These are phyloP conservation scores for Cynopterus brachyotis DNA, from an alignment of 2,113 vertebrate genomes.

Conservation along the genomic window DNA sequence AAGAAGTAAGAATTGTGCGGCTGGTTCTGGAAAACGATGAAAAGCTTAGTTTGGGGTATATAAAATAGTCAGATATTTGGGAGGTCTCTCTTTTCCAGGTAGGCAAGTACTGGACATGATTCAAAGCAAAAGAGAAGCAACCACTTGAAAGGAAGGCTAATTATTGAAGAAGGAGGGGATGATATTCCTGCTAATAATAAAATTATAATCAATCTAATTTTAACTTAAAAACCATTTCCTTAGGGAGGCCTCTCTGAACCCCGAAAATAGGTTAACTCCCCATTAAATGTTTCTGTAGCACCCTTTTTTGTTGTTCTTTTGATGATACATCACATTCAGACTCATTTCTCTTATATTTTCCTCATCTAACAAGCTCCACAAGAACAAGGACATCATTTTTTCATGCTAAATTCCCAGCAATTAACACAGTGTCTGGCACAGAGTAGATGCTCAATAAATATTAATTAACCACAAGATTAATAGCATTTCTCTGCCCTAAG, in stretches of 20 bases:
- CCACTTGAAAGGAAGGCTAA: conserved; percentile 4
- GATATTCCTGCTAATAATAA: neutral
- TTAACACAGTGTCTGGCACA: neutral
- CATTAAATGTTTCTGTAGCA: neutral
- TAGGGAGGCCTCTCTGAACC: neutral
- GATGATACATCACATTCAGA: neutral
- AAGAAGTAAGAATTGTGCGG: neutral
- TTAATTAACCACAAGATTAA: neutral
- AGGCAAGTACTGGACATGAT: neutral
- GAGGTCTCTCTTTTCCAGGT: neutral
- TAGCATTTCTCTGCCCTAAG: neutral
- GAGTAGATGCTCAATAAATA: neutral
- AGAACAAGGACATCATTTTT: neutral
- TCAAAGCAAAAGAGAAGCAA: neutral
- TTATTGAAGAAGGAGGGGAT: neutral
- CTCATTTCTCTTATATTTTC: neutral
- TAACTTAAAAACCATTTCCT: neutral
- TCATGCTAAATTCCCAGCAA: neutral
- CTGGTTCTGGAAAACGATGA: neutral
- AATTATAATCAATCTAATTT: neutral
- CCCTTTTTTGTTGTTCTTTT: neutral
- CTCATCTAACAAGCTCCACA: neutral
- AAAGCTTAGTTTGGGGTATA: neutral
- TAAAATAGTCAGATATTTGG: neutral
- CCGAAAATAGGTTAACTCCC: neutral